A percentile compares a stretch with the other conserved stretches of the same genome.
Conservation (phyloP, 2,888 invertebrate species). For the Thera obeliscata region DNA sequence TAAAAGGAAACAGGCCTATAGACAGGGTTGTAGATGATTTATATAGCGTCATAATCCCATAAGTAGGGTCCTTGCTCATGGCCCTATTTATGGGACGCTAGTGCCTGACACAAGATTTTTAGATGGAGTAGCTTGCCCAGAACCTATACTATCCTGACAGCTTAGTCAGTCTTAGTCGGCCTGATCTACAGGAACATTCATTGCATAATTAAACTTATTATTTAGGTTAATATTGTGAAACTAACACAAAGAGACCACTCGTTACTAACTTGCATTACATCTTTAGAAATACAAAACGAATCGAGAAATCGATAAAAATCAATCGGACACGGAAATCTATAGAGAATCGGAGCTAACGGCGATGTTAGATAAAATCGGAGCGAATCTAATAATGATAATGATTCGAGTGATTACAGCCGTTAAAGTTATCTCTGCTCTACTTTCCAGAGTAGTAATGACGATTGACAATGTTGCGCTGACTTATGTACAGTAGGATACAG, state of each 20-base stretch:
- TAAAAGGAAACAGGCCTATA: no score
- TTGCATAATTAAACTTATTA: no score
- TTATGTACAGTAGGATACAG: background rate
- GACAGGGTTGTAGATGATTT: no score
- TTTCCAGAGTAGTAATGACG: slow-evolving; percentile 6
- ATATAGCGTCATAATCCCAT: no score
- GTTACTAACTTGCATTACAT: background rate
- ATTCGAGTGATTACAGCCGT: slow-evolving; percentile 24
- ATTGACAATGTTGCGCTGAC: slow-evolving; percentile 1
- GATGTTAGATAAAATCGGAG: slow-evolving; percentile 33
- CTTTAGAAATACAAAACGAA: slow-evolving; percentile 19
- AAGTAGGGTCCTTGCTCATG: no score
- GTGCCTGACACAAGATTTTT: no score
- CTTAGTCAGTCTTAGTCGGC: no score
- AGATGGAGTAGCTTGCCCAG: no score
- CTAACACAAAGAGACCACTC: background rate
- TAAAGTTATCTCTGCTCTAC: slow-evolving; percentile 24
- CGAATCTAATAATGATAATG: slow-evolving; percentile 27
- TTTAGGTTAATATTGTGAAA: background rate
- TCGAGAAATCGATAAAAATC: slow-evolving; percentile 30
- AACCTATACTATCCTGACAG: no score
- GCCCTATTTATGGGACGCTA: no score
- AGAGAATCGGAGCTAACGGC: slow-evolving; percentile 30
- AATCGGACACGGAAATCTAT: slow-evolving; percentile 29
- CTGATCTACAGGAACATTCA: no score